A percentile compares a stretch with the other conserved stretches of the same genome.
phyloP scores from a whole-genome alignment of 2,113 vertebrate genomes.

The Mohoua ochrocephala region DNA sequence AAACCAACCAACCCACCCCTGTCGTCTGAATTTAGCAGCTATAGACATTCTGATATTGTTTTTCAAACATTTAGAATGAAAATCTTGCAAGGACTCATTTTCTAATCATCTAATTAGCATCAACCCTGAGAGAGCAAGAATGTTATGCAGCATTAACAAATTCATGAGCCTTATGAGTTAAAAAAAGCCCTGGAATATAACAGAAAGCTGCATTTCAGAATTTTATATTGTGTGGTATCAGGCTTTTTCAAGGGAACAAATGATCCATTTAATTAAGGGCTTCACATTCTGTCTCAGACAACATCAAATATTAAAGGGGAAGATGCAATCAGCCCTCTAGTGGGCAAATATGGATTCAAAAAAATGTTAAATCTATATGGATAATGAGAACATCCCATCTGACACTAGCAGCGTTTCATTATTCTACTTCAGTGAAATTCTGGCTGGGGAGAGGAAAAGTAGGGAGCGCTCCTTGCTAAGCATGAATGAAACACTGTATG shows the following conservation, averaged over 20 bases:
- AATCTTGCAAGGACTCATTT: neutral
- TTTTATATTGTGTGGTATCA: neutral
- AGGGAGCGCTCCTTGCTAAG: neutral
- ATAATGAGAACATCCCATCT: neutral
- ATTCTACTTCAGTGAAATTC: neutral
- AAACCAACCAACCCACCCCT: neutral
- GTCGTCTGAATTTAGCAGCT: neutral
- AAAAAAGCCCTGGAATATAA: neutral
- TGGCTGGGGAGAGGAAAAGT: neutral
- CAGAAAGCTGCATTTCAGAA: conserved; percentile 10
- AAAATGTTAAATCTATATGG: neutral
- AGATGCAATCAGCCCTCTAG: conserved; percentile 44
- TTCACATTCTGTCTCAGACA: conserved; percentile 2
- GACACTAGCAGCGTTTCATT: neutral
- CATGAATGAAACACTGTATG: neutral
- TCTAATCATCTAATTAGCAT: conserved; percentile 1
- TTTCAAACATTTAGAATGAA: neutral
- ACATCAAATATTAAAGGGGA: conserved; percentile 41
- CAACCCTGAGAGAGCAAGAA: neutral
- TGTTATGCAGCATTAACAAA: conserved; percentile 14
- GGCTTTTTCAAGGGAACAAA: conserved; percentile 34
- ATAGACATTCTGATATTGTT: neutral
- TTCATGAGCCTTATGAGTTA: neutral
- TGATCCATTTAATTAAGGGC: conserved; percentile 41
- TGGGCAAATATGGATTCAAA: conserved; percentile 23